A percentile compares a stretch with the other conserved stretches of the same genome.
Evolutionary conservation across 2,797 vertebrate genomes (phyloP).

Genomic region (Poeciliopsis infans): DNA sequence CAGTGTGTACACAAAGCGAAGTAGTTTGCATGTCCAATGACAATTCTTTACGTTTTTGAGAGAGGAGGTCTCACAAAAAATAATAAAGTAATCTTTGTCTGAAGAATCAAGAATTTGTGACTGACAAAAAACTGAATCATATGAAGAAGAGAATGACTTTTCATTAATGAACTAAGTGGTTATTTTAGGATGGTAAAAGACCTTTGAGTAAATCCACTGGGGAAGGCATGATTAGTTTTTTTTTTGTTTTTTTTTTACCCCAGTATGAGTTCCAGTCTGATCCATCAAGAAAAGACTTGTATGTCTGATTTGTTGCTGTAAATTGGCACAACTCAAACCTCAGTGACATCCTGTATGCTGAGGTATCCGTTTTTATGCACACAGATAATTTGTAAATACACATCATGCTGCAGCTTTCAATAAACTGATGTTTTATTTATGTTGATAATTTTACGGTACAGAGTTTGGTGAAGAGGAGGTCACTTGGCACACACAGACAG

Average conservation of each 20-base stretch:
- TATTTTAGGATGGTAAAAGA: too few species aligned
- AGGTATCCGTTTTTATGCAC: not conserved
- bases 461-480: not conserved
- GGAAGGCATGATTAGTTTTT: not conserved
- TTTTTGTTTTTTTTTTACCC: too few species aligned
- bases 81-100: too few species aligned
- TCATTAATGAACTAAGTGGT: too few species aligned
- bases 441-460: not conserved
- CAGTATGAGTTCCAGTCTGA: not conserved
- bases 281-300: not conserved
- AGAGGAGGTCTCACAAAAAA: not conserved
- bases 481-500: not conserved
- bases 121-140: too few species aligned
- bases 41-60: not conserved
- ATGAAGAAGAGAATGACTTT: too few species aligned
- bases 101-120: too few species aligned
- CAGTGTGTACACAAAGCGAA: not conserved
- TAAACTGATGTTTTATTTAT: not conserved
- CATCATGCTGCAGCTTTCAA: not conserved
- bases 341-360: not conserved
- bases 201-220: not conserved
- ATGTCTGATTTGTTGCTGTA: not conserved
- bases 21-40: not conserved
- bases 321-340: not conserved
- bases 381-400: not conserved